Evolutionary conservation across 2,113 vertebrate species (phyloP).

Genomic region (Chlorodrepanis virens): DNA sequence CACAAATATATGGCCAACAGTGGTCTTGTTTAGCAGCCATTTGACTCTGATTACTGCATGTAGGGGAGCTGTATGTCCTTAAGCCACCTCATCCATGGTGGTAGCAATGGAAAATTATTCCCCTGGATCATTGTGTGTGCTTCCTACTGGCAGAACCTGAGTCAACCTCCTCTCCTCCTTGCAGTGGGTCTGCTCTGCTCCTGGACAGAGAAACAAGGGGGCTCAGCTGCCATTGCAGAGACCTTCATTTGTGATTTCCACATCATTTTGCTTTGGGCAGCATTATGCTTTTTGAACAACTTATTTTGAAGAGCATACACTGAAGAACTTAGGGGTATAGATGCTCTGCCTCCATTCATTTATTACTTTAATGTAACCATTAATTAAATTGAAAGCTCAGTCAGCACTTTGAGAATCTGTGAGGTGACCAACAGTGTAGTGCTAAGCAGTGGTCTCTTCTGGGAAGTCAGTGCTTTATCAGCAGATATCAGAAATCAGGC

Average conservation of each 20-base stretch:
- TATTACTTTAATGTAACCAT: not conserved
- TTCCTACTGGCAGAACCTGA: not conserved
- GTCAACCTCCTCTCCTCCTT: not conserved
- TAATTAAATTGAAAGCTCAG: not conserved
- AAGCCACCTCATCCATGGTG: not conserved
- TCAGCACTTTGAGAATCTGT: not conserved
- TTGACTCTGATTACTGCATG: not conserved
- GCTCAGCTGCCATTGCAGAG: not conserved
- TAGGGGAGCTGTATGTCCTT: not conserved
- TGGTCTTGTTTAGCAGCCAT: not conserved
- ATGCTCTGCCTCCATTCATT: not conserved
- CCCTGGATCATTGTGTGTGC: too few species aligned
- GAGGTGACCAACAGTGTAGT: not conserved
- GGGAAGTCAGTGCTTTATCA: not conserved
- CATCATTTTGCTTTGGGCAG: not conserved
- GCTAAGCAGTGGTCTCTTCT: not conserved
- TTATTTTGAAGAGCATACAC: not conserved
- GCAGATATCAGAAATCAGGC: not conserved
- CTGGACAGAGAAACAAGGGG: not conserved
- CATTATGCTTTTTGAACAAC: not conserved
- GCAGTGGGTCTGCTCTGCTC: not conserved
- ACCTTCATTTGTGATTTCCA: not conserved
- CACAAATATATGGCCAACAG: not conserved
- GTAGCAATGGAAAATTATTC: not conserved
- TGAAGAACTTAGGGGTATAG: rapidly evolving